A percentile compares a stretch with the other conserved stretches of the same genome.
phyloP scores from a whole-genome alignment of 1,140 invertebrate genomes.

The Cydia fagiglandana region DNA sequence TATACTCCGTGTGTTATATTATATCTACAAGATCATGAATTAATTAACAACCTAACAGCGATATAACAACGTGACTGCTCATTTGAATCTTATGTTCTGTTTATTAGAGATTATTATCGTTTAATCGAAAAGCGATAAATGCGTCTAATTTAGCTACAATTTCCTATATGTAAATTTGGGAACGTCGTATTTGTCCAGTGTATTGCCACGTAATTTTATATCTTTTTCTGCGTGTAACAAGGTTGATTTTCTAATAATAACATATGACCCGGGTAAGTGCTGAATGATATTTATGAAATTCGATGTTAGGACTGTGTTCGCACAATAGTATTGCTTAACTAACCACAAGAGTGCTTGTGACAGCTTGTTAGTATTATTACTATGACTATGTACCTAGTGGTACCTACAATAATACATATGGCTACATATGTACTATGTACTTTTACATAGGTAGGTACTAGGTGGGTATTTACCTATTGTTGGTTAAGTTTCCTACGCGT shows the following conservation, averaged over 20 bases:
- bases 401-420: too few species aligned
- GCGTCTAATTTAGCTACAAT: background rate
- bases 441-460: background rate
- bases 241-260: background rate
- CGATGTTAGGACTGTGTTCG: background rate
- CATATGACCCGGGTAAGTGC: background rate
- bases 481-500: too few species aligned
- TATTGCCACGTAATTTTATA: background rate
- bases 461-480: too few species aligned
- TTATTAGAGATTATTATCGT: background rate
- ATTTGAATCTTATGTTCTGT: background rate
- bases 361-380: conserved; percentile 10
- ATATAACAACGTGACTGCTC: background rate
- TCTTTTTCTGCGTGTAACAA: background rate
- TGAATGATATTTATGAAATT: background rate
- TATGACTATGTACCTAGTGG: background rate
- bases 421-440: too few species aligned
- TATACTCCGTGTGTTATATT: background rate
- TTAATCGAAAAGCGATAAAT: background rate
- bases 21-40: background rate
- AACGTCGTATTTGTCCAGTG: background rate
- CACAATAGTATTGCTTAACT: conserved; percentile 7
- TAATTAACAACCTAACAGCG: background rate
- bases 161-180: background rate
- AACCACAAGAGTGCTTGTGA: conserved; percentile 3